Conservation (phyloP, 2,113 vertebrate species). For the Aptenodytes forsteri region DNA sequence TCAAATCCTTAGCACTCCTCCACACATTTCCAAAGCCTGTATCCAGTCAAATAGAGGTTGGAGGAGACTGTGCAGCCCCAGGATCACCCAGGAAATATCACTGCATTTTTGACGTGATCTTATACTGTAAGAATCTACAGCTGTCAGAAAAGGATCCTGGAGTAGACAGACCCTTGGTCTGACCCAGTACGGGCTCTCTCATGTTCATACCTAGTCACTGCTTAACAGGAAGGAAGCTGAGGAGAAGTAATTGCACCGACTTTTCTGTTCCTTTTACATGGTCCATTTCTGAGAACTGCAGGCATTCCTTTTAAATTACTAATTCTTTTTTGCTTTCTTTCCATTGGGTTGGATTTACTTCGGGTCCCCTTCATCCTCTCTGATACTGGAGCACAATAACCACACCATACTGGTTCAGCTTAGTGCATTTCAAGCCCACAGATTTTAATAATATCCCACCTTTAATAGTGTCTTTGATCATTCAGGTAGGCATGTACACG, state of each 20-base stretch:
- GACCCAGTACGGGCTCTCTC: neutral
- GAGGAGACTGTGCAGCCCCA: neutral
- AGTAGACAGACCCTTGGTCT: neutral
- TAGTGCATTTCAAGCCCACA: neutral
- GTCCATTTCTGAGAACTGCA: neutral
- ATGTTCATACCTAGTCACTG: neutral
- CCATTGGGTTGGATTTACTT: neutral
- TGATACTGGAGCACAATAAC: neutral
- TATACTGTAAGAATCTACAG: neutral
- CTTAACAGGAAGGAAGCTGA: neutral
- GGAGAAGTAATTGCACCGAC: neutral
- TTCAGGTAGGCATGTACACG: neutral
- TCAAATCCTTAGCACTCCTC: neutral
- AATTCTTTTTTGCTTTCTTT: neutral
- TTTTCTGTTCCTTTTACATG: neutral
- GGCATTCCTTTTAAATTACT: neutral
- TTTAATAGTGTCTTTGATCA: neutral
- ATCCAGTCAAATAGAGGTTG: neutral
- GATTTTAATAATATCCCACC: neutral
- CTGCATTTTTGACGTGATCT: neutral
- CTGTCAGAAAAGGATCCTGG: neutral
- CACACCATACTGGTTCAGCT: neutral
- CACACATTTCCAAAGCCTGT: neutral
- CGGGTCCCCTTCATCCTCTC: neutral
- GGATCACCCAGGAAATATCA: neutral